These are phyloP conservation scores for Azemiops feae DNA, from an alignment of 2,113 vertebrate genomes.

Conservation along the genomic window DNA sequence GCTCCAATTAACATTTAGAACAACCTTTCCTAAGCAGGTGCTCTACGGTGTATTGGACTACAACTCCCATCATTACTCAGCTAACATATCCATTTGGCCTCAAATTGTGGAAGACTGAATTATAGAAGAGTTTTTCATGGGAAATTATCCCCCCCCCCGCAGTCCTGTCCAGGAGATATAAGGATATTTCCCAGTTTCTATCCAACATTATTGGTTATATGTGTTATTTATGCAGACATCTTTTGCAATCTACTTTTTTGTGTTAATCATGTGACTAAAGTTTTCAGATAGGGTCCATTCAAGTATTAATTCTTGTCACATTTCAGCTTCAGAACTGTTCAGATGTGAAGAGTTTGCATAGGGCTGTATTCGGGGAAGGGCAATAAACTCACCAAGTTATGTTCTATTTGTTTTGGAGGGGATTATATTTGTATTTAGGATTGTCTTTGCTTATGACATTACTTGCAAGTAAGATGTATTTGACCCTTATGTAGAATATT, in stretches of 20 bases:
- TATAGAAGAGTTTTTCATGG: conserved; percentile 57
- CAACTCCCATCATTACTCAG: background rate
- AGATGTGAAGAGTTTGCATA: background rate
- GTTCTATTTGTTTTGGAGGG: background rate
- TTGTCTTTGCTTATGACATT: background rate
- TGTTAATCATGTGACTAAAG: background rate
- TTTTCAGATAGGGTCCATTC: background rate
- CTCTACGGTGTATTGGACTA: background rate
- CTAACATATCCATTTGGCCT: background rate
- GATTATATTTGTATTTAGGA: background rate
- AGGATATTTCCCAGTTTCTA: background rate
- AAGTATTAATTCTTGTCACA: background rate
- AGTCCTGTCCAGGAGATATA: background rate
- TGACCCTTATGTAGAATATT: background rate
- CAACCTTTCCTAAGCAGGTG: conserved; percentile 47
- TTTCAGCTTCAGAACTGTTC: background rate
- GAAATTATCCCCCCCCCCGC: background rate
- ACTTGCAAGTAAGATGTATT: background rate
- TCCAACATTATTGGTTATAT: too few species aligned
- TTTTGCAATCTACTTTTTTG: background rate
- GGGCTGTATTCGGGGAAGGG: background rate
- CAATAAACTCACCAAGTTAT: background rate
- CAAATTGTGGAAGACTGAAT: background rate
- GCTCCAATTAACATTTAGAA: conserved; percentile 84
- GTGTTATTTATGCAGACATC: background rate